Base-by-base conservation (phyloP, 2,888 invertebrate species). In the Tortricodes alternella region DNA sequence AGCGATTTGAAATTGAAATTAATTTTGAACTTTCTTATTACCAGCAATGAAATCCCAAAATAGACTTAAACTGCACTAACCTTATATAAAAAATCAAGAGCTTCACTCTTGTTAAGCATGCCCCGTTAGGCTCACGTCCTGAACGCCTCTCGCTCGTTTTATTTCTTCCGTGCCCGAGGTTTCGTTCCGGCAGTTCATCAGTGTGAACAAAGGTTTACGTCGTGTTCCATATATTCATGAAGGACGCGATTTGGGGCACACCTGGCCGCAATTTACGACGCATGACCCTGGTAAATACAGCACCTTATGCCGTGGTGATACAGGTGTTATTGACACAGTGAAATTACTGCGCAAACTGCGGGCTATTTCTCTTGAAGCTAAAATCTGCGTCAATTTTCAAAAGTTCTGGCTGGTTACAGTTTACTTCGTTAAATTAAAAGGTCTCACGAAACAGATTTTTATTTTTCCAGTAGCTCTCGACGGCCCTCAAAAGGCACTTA, bases 171-270 rank as follows among this genome's bases (percentile, higher is more conserved):
- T 19, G 21, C 38, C 38, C n/a, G 34, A 8, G n/a, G 9, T 18
- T 53, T 55, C 49, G 52, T 61, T 39, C 58, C 41, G 56, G 57
- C 43, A 51, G 60, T 58, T 62, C 61, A 62, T 61, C 58, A 62
- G 62, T 34, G 53, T 49, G 62, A 58, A 60, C 67, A 71, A 74
- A 76, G 75, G 73, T 78, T 76, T 73, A 70, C 62, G 53, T 58
- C 58, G 56, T 51, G 67, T 62, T 69, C 64, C 66, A 71, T 70
- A 68, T 70, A 71, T 70, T 68, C 67, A 65, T 64, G 63, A 67
- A 59, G 60, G 53, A 57, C 56, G 60, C 65, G 60, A 70, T 71
- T 73, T 63, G 65, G 65, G 65, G 63, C 70, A 66, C 74, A 74
- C 74, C 75, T 75, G 73, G 62, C 63, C 60, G 59, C 61, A 61